These are phyloP conservation scores for Ephialtes manifestator DNA, from an alignment of 2,888 invertebrate species.

Conservation along the genomic window DNA sequence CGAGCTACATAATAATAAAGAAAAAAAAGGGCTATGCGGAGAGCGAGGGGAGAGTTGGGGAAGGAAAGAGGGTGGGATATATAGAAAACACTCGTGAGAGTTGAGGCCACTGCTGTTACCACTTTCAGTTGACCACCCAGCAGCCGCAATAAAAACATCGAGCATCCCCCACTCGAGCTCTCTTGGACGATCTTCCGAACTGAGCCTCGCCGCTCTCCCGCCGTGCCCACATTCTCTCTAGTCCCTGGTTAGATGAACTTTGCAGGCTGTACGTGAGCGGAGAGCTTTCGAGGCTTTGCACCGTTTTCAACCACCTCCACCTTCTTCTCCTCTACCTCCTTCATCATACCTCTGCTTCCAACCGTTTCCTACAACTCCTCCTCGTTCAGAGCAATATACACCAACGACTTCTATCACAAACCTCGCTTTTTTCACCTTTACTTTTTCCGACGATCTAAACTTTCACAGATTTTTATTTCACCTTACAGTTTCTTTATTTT, in stretches of 20 bases:
- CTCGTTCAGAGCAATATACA: conserved; percentile 29
- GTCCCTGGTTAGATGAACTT: conserved; percentile 78
- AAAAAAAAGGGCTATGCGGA: conserved; percentile 56
- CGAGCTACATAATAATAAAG: conserved; percentile 55
- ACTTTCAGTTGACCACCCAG: conserved; percentile 67
- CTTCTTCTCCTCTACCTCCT: background rate
- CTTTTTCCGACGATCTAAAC: conserved; percentile 46
- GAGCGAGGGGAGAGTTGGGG: conserved; percentile 48
- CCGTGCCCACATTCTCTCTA: conserved; percentile 22
- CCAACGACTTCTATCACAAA: conserved; percentile 28
- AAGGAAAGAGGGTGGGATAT: conserved; percentile 2
- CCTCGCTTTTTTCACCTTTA: conserved; percentile 20
- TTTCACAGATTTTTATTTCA: conserved; percentile 44
- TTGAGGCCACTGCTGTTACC: conserved; percentile 33
- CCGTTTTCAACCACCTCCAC: conserved; percentile 54
- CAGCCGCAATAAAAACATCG: conserved; percentile 76
- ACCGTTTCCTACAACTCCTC: conserved; percentile 37
- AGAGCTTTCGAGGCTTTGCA: conserved; percentile 75
- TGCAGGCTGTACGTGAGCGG: conserved; percentile 76
- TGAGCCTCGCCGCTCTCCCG: conserved; percentile 4
- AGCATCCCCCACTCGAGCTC: conserved; percentile 67
- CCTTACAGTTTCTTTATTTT: conserved; percentile 3
- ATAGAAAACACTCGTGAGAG: conserved; percentile 33
- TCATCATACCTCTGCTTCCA: background rate
- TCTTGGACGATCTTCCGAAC: conserved; percentile 21